A percentile compares a stretch with the other conserved stretches of the same genome.
These are phyloP conservation scores for Heterodera schachtii DNA, from an alignment of 1,140 invertebrate species.

Conservation along the genomic window DNA sequence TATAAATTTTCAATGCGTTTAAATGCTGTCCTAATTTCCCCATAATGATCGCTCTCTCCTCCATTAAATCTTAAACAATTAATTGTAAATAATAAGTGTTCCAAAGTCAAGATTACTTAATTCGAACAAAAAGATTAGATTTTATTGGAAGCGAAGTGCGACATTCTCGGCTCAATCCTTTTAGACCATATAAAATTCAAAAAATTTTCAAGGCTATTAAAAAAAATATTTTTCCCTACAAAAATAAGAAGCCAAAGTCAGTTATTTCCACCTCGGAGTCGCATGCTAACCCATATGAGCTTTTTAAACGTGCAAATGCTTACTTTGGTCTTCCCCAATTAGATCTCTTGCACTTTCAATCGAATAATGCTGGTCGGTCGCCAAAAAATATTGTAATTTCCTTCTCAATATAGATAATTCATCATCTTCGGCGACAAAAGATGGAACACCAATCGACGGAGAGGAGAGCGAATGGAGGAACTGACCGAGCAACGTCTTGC, in stretches of 20 bases:
- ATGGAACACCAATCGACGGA: neutral
- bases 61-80: constrained; percentile 72
- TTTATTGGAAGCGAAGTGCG: too few species aligned
- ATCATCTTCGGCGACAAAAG: constrained; percentile 23
- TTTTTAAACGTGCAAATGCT: neutral
- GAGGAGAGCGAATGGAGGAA: constrained; percentile 32
- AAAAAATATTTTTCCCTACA: too few species aligned
- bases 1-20: constrained; percentile 86
- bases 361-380: constrained; percentile 19
- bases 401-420: constrained; percentile 15
- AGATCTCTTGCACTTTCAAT: constrained; percentile 8
- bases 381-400: constrained; percentile 24
- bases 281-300: too few species aligned
- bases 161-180: too few species aligned
- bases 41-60: constrained; percentile 88
- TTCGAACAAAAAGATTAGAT: too few species aligned
- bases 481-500: constrained; percentile 62
- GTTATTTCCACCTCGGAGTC: too few species aligned
- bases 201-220: too few species aligned
- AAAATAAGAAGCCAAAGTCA: too few species aligned
- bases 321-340: constrained; percentile 21
- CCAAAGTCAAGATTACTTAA: neutral
- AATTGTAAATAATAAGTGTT: neutral
- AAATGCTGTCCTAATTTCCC: constrained; percentile 84
- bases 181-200: too few species aligned